Evolutionary conservation across 1,140 invertebrate genomes (phyloP).

Genomic region (Philotrypesis tridentata): DNA sequence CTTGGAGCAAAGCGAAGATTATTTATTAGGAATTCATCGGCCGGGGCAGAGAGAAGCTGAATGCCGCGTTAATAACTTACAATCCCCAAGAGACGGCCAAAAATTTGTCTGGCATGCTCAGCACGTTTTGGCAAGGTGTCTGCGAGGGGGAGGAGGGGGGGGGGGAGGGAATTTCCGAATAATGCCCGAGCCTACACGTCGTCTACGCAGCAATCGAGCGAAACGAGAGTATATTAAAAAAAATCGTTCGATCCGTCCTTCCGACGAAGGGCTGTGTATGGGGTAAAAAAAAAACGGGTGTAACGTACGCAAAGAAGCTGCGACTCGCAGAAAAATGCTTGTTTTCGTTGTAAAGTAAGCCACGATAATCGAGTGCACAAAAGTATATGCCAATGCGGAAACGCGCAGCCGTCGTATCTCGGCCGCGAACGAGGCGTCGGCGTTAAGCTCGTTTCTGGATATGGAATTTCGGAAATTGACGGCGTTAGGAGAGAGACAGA

Average conservation of each 20-base stretch:
- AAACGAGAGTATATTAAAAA: too few relatives aligned
- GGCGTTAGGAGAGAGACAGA: too few relatives aligned
- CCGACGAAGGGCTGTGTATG: too few relatives aligned
- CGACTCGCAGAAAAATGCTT: too few relatives aligned
- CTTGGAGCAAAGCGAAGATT: too few relatives aligned
- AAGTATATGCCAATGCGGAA: too few relatives aligned
- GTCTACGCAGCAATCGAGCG: not conserved
- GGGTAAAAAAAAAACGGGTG: too few relatives aligned
- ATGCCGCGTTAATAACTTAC: constrained; percentile 24
- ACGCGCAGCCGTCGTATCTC: too few relatives aligned
- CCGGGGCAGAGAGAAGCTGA: constrained; percentile 23
- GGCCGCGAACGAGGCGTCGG: not conserved
- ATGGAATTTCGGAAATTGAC: constrained; percentile 36
- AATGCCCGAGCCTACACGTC: not conserved
- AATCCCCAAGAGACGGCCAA: constrained; percentile 20
- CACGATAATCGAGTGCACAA: too few relatives aligned
- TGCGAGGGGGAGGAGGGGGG: too few relatives aligned
- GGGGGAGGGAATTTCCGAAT: constrained; percentile 2
- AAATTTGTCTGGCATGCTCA: constrained; percentile 3
- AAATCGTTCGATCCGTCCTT: not conserved
- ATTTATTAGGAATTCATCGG: not conserved
- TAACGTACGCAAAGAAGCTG: too few relatives aligned
- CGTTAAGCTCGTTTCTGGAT: not conserved
- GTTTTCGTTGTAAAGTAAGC: too few relatives aligned
- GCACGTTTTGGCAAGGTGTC: constrained; percentile 15